Percentiles rank a stretch among this genome's conserved stretches.
These are phyloP conservation scores for Glareola pratincola DNA, from an alignment of 2,113 vertebrate genomes.

Conservation along the genomic window DNA sequence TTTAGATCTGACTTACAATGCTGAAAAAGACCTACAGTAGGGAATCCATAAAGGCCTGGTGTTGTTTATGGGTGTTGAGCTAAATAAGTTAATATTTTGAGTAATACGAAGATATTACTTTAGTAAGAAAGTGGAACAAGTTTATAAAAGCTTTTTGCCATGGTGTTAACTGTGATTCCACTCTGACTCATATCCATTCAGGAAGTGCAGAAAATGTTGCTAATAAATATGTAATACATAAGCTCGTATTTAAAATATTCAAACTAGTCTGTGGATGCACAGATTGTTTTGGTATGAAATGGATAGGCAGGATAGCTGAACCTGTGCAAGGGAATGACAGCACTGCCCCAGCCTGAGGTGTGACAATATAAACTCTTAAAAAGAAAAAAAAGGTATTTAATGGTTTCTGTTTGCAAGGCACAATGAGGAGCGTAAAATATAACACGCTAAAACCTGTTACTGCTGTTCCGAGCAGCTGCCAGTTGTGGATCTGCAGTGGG, in stretches of 20 bases:
- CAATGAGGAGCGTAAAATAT: neutral
- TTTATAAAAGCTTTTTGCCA: neutral
- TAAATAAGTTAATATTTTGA: neutral
- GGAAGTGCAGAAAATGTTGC: neutral
- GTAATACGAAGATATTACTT: neutral
- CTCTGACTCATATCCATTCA: conserved; percentile 16
- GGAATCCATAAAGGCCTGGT: neutral
- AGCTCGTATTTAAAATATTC: neutral
- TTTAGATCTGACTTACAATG: neutral
- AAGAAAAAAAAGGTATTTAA: neutral
- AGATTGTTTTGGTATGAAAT: neutral
- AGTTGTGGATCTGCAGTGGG: neutral
- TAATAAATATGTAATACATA: conserved; percentile 40
- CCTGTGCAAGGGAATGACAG: accelerated
- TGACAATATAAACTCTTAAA: neutral
- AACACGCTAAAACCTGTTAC: neutral
- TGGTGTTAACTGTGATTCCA: neutral
- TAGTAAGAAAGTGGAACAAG: neutral
- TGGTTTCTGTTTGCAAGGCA: neutral
- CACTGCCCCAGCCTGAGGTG: neutral
- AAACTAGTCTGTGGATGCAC: neutral
- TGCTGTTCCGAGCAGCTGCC: neutral
- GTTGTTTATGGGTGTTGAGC: neutral
- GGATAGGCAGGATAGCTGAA: neutral
- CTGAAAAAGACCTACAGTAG: neutral